phyloP scores from a whole-genome alignment of 2,113 vertebrate species.

The Hylia prasina region DNA sequence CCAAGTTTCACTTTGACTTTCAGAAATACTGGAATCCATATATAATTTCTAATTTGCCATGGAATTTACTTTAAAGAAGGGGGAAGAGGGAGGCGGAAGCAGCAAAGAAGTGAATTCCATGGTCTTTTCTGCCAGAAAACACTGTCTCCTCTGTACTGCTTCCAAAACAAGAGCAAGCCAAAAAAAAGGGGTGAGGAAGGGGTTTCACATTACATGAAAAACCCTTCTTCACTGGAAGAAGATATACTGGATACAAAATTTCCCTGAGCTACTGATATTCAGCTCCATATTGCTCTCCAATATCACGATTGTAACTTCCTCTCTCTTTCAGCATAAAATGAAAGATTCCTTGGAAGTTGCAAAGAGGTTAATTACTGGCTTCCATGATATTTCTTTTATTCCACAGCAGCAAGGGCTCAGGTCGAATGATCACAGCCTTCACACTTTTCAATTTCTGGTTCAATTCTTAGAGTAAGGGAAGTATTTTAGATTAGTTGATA shows the following conservation, averaged over 20 bases:
- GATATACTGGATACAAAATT: background rate
- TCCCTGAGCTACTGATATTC: background rate
- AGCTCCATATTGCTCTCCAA: background rate
- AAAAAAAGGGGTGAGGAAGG: background rate
- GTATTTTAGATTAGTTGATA: background rate
- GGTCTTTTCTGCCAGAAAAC: background rate
- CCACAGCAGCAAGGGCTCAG: background rate
- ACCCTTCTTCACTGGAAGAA: background rate
- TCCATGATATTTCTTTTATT: background rate
- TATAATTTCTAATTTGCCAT: background rate
- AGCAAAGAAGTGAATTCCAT: conserved; percentile 7
- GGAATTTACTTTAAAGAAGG: conserved; percentile 30
- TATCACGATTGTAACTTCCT: background rate
- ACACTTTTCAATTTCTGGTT: background rate
- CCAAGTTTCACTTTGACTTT: background rate
- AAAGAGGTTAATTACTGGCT: background rate
- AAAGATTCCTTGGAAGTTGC: conserved; percentile 23
- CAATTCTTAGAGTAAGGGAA: background rate
- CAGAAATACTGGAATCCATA: background rate
- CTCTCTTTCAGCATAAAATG: background rate
- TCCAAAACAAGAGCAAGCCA: background rate
- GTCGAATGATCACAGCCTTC: background rate
- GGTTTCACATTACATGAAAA: background rate
- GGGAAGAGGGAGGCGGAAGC: background rate
- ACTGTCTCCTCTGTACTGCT: background rate